Percentiles rank a stretch among this genome's conserved stretches.
Evolutionary conservation across 2,797 vertebrate genomes (phyloP).

Genomic region (Falco berigora): DNA sequence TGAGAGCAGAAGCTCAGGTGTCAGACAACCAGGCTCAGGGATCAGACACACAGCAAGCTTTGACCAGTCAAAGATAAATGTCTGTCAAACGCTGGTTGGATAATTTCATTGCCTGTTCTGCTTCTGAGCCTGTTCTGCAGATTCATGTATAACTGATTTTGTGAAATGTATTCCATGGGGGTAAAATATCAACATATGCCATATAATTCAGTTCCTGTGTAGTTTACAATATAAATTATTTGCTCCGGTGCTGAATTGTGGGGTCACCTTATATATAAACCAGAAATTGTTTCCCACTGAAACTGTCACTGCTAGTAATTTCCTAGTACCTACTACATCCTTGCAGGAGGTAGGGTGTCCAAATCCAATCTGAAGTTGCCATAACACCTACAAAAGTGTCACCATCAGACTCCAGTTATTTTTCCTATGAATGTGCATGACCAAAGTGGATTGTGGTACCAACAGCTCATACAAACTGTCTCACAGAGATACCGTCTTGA

Average conservation of each 20-base stretch:
- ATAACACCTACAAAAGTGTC: not conserved
- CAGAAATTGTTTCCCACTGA: not conserved
- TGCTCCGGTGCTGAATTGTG: not conserved
- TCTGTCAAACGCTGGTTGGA: not conserved
- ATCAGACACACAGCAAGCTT: not conserved
- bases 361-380: not conserved
- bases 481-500: not conserved
- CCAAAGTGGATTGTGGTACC: not conserved
- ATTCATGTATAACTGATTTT: not conserved
- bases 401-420: not conserved
- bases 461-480: not conserved
- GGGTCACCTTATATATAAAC: not conserved
- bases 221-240: not conserved
- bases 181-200: not conserved
- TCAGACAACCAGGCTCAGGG: not conserved
- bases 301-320: not conserved
- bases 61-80: not conserved
- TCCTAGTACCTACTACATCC: not conserved
- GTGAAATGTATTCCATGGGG: not conserved
- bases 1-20: not conserved
- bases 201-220: not conserved
- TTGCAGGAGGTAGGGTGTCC: not conserved
- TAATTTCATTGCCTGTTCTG: not conserved
- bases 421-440: not conserved
- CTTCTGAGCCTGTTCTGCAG: not conserved